Percentiles rank a stretch among this genome's conserved stretches.
These are phyloP conservation scores for Semibalanus balanoides DNA, from an alignment of 1,140 invertebrate genomes.

Conservation along the genomic window DNA sequence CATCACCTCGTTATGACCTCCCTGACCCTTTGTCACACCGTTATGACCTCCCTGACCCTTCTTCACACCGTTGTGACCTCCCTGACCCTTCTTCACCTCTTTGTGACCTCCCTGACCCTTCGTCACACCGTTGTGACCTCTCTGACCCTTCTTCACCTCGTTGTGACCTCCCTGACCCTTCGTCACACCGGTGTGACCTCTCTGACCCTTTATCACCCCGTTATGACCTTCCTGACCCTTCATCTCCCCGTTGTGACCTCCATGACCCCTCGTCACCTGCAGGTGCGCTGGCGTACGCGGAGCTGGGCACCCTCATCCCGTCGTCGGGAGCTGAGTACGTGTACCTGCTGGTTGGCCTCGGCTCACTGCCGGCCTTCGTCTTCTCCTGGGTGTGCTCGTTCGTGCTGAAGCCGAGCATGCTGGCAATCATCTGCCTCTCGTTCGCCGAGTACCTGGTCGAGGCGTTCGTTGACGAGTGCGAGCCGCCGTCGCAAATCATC, in stretches of 20 bases:
- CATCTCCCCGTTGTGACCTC: conserved; percentile 18
- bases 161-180: background rate
- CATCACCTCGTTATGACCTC: conserved; percentile 13
- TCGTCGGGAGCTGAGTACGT: conserved; percentile 70
- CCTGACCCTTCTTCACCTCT: background rate
- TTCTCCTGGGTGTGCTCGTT: conserved; percentile 66
- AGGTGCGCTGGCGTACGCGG: conserved; percentile 69
- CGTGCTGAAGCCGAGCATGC: conserved; percentile 60
- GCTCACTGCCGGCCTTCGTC: conserved; percentile 60
- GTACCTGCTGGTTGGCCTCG: conserved; percentile 62
- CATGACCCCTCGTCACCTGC: conserved; percentile 9
- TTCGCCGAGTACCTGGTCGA: conserved; percentile 65
- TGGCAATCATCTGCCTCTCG: conserved; percentile 66
- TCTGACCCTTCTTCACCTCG: no score
- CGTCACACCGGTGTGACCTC: conserved; percentile 18
- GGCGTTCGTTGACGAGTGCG: conserved; percentile 64
- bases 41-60: conserved; percentile 11
- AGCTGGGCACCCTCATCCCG: conserved; percentile 59
- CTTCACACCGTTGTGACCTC: conserved; percentile 14
- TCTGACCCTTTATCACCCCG: conserved; percentile 12
- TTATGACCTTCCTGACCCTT: background rate
- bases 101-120: background rate
- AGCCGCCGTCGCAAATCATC: conserved; percentile 51
- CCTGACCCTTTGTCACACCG: conserved; percentile 8
- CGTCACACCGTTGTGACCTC: no score